A percentile compares a stretch with the other conserved stretches of the same genome.
Evolutionary conservation across 2,888 invertebrate species (phyloP).

Genomic region (Harmothoe impar): DNA sequence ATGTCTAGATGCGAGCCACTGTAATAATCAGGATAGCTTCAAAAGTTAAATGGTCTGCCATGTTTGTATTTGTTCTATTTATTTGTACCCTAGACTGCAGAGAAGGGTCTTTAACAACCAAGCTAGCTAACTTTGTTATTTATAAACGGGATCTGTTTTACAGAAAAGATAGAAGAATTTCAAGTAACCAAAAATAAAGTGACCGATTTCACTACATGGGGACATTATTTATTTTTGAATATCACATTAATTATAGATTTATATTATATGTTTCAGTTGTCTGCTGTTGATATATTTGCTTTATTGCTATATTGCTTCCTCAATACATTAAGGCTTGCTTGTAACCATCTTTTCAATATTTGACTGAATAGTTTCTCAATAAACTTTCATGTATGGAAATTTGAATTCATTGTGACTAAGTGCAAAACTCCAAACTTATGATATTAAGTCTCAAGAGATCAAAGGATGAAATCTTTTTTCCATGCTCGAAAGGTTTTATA

Average conservation of each 20-base stretch:
- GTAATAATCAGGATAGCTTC: not conserved
- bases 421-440: not conserved
- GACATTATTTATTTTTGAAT: slow-evolving; percentile 39
- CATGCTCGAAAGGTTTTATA: not conserved
- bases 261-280: not conserved
- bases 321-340: not conserved
- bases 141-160: too few species aligned
- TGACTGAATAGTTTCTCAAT: not conserved
- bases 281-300: slow-evolving; percentile 31
- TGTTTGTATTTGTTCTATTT: not conserved
- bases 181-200: too few species aligned
- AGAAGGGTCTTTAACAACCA: too few species aligned
- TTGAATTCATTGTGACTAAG: not conserved
- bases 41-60: not conserved
- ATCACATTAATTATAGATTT: slow-evolving; percentile 4
- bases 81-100: not conserved
- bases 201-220: too few species aligned
- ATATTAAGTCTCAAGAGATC: not conserved
- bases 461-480: not conserved
- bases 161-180: too few species aligned
- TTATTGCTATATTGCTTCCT: slow-evolving; percentile 30
- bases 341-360: slow-evolving; percentile 26
- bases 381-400: slow-evolving; percentile 11
- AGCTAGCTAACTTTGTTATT: too few species aligned
- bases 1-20: not conserved